Evolutionary conservation across 2,797 vertebrate species (phyloP).

Genomic region (Erithacus rubecula): DNA sequence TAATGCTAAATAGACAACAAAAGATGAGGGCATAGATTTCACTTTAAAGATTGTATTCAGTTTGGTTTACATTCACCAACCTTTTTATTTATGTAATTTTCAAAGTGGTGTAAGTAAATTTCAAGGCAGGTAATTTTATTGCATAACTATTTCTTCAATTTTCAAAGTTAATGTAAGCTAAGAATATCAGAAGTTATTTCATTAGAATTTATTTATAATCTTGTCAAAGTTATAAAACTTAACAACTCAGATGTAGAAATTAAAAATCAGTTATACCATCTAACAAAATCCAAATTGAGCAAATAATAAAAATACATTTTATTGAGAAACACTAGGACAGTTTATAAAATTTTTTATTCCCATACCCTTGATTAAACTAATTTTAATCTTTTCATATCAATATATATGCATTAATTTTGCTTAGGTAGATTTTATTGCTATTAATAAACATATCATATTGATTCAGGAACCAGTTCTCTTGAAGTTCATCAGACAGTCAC

Average conservation of each 20-base stretch:
- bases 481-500: neutral
- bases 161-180: neutral
- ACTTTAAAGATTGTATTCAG: neutral
- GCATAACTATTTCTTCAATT: neutral
- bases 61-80: neutral
- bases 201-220: neutral
- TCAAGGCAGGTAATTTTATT: neutral
- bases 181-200: neutral
- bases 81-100: neutral
- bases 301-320: neutral
- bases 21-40: neutral
- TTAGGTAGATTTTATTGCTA: neutral
- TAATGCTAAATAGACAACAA: neutral
- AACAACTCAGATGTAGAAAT: neutral
- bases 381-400: neutral
- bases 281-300: neutral
- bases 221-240: neutral
- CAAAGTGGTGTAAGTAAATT: neutral
- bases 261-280: neutral
- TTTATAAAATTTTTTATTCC: neutral
- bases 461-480: neutral
- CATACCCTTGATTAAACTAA: neutral
- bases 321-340: neutral
- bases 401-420: neutral
- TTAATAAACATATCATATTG: neutral